Evolutionary conservation across 2,113 vertebrate species (phyloP), one percentile per base, ranked within the genome.

Genomic region (Ptychochromis oligacanthus): DNA sequence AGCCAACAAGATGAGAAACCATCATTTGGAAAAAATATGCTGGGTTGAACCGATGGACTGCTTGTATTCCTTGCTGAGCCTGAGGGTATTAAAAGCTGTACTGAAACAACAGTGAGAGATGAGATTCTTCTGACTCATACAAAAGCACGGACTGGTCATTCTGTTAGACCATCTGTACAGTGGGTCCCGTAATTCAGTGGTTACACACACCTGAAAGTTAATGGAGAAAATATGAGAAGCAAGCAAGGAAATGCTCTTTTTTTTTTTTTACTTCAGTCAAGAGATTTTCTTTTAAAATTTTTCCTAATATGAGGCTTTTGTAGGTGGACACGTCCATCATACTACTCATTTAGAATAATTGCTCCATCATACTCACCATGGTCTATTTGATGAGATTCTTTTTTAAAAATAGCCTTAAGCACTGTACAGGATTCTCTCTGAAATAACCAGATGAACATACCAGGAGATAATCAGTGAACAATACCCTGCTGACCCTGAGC

Each of bases 391-490:
- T 15, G 22, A 70, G 20, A 10, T 46, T 57, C 61, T 28, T 70
- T 43, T 38, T 22, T 0, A 0, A 2, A 70, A 75, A 40, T 14
- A 52, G 40, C 70, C 12, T 8, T 7, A 18, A 72, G 38, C 22
- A 14, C 15, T 24, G 15, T 74, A 49, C 22, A 43, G 22, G 17
- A 59, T 60, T 80, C 65, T 79, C 4, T 70, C 43, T 86, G 54
- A 76, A 84, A 82, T 58, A 70, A 26, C 58, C 57, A 26, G 38
- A 26, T 59, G 49, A 52, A 76, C 40, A 58, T 6, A 80, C 38
- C 67, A 77, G 83, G 17, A 64, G 65, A 78, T 87, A 89, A 89
- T 88, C 61, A 70, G 24, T 17, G 67, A 82, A 87, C 78, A 90
- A 82, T 64, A 60, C 22, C 77, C 81, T 26, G 60, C 75, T 14